Evolutionary conservation across 2,113 vertebrate species (phyloP).

Genomic region (Myrmophylax atrothorax): DNA sequence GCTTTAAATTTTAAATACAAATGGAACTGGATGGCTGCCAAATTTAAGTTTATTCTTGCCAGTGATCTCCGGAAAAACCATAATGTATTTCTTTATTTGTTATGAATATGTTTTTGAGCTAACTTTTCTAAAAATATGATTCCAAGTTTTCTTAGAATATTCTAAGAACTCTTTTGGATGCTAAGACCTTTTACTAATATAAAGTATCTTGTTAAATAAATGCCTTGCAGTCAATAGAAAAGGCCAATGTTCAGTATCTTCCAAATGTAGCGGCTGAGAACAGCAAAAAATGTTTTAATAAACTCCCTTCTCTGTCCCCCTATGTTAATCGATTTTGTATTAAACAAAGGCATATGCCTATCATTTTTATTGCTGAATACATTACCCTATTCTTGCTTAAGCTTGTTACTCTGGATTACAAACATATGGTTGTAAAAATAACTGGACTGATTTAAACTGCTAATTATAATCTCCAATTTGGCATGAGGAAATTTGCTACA

Average conservation of each 20-base stretch:
- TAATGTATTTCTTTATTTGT: neutral
- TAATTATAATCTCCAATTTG: constrained; percentile 12
- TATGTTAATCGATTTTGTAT: neutral
- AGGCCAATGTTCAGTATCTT: neutral
- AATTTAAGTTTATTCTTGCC: neutral
- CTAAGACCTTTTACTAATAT: neutral
- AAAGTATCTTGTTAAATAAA: neutral
- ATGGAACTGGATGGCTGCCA: neutral
- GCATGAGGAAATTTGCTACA: constrained; percentile 17
- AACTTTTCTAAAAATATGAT: neutral
- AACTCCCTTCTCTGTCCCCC: neutral
- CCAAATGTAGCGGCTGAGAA: neutral
- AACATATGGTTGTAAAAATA: constrained; percentile 2
- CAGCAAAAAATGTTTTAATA: neutral
- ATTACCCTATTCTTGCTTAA: constrained; percentile 10
- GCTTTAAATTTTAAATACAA: neutral
- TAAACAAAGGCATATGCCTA: neutral
- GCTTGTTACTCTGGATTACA: neutral
- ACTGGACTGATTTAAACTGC: neutral
- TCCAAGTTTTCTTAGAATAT: neutral
- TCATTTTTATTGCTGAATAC: neutral
- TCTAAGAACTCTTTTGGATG: neutral
- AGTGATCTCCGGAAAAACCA: neutral
- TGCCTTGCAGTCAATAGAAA: neutral
- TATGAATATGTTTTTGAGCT: neutral